A percentile compares a stretch with the other conserved stretches of the same genome.
phyloP scores from a whole-genome alignment of 1,140 invertebrate genomes.

The Drosophila nebulosa region DNA sequence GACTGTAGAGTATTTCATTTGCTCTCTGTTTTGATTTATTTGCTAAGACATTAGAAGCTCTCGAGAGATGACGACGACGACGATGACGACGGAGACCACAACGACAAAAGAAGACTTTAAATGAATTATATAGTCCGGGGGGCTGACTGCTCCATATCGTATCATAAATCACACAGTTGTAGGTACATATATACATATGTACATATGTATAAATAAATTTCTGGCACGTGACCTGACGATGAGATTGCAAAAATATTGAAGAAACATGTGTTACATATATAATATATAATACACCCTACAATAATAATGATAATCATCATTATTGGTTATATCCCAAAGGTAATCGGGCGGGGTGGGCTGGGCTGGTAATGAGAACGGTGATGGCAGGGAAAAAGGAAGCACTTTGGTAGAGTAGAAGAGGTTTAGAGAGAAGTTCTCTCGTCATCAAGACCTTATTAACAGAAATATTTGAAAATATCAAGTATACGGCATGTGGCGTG shows the following conservation, averaged over 20 bases:
- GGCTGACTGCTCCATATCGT: not conserved
- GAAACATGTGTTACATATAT: not conserved
- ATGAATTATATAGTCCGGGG: constrained; percentile 28
- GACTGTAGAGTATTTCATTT: constrained; percentile 16
- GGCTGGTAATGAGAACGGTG: too few relatives aligned
- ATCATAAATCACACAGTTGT: constrained; percentile 40
- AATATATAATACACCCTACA: not conserved
- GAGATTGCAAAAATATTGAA: not conserved
- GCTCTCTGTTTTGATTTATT: constrained; percentile 27
- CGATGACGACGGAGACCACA: not conserved
- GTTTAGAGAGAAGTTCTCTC: too few relatives aligned
- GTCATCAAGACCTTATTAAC: too few relatives aligned
- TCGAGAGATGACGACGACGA: not conserved
- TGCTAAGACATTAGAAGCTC: constrained; percentile 6
- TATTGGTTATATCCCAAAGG: too few relatives aligned
- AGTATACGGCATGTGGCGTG: too few relatives aligned
- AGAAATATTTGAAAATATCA: not conserved
- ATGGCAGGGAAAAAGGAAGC: too few relatives aligned
- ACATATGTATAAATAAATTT: not conserved
- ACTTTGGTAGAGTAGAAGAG: too few relatives aligned
- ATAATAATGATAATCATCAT: not conserved
- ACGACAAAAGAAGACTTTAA: constrained; percentile 13
- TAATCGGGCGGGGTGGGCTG: too few relatives aligned
- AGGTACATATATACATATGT: not conserved
- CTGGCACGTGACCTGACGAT: constrained; percentile 29